A percentile compares a stretch with the other conserved stretches of the same genome.
Evolutionary conservation across 2,888 invertebrate species (phyloP).

Genomic region (Netelia inedita): DNA sequence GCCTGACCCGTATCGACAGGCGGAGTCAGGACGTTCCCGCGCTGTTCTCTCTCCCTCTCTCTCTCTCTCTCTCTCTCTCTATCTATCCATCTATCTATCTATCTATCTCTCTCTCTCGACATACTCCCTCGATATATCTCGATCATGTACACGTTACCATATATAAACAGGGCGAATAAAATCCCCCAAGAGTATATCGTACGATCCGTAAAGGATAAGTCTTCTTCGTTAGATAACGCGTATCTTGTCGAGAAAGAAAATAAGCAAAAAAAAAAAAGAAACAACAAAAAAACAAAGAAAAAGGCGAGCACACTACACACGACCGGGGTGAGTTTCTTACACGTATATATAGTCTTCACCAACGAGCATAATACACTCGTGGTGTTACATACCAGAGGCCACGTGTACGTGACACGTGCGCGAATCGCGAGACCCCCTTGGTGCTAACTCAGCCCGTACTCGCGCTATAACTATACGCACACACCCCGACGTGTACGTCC

Average conservation of each 20-base stretch:
- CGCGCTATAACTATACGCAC: not conserved
- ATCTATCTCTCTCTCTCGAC: constrained; percentile 19
- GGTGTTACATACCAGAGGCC: constrained; percentile 3
- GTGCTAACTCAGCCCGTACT: constrained; percentile 44
- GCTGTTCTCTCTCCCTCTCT: constrained; percentile 11
- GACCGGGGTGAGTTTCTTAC: constrained; percentile 11
- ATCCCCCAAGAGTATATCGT: constrained; percentile 38
- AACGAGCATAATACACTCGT: constrained; percentile 31
- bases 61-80: not conserved
- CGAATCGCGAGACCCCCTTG: constrained; percentile 51
- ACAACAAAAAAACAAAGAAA: not conserved
- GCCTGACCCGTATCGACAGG: constrained; percentile 15
- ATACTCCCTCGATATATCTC: constrained; percentile 72
- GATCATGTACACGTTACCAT: constrained; percentile 71
- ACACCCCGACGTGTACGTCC: constrained; percentile 1
- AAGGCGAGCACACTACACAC: constrained; percentile 4
- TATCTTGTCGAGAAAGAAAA: constrained; percentile 58
- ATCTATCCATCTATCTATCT: constrained; percentile 1
- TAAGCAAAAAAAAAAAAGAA: not conserved
- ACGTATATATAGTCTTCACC: constrained; percentile 8
- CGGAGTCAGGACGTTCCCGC: constrained; percentile 13
- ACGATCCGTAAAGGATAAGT: constrained; percentile 70
- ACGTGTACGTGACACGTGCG: constrained; percentile 64
- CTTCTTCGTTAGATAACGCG: constrained; percentile 61
- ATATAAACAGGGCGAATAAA: constrained; percentile 10